A percentile compares a stretch with the other conserved stretches of the same genome.
Conservation (phyloP, 2,888 invertebrate species). For the Acanthopleura granulata region DNA sequence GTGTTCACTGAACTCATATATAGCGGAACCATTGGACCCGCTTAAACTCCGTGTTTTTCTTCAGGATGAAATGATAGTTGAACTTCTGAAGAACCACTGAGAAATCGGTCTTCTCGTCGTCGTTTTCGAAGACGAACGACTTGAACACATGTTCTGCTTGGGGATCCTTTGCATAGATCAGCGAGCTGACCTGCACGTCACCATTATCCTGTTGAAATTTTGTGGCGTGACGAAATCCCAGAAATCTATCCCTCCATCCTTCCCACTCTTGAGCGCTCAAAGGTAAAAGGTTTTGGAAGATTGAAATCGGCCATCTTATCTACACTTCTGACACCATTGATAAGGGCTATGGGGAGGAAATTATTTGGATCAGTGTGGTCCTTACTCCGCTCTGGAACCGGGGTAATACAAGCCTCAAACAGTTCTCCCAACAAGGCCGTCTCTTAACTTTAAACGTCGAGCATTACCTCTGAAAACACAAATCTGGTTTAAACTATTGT, state of each 20-base stretch:
- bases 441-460: no score
- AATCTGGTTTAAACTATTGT: no score
- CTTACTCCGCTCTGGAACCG: no score
- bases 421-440: no score
- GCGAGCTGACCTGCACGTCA: conserved; percentile 20
- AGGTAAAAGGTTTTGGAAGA: conserved; percentile 18
- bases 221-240: conserved; percentile 28
- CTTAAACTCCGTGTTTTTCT: conserved; percentile 21
- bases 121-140: conserved; percentile 8
- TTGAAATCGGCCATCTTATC: neutral
- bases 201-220: conserved; percentile 30
- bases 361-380: no score
- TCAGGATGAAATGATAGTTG: conserved; percentile 23
- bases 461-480: no score
- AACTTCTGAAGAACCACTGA: neutral
- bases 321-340: conserved; percentile 5
- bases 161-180: conserved; percentile 21
- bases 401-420: no score
- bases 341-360: no score
- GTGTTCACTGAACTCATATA: conserved; percentile 18
- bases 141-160: conserved; percentile 22
- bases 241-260: conserved; percentile 32
- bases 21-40: conserved; percentile 20
- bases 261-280: conserved; percentile 24
- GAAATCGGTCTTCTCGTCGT: neutral